These are phyloP conservation scores for Pithecia hirsuta DNA, from an alignment of 2,797 vertebrate species.

Conservation along the genomic window DNA sequence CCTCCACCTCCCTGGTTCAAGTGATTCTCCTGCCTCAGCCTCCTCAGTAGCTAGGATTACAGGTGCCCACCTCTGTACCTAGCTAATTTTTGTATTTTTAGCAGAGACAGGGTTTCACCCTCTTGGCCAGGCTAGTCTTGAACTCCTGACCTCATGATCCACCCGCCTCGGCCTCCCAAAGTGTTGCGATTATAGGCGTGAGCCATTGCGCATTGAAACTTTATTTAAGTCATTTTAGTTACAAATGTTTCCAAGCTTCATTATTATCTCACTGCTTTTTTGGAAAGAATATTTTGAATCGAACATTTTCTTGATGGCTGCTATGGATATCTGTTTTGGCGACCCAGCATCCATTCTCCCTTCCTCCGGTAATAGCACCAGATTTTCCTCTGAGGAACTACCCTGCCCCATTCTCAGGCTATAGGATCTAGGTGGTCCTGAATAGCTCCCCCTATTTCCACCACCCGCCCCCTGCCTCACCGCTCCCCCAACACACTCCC, in stretches of 20 bases:
- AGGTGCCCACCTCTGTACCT: too few species aligned
- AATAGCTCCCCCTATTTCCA: background rate
- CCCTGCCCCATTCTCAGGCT: background rate
- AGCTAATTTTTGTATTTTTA: too few species aligned
- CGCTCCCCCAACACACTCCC: background rate
- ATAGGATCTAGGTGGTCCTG: background rate
- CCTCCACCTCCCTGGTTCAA: too few species aligned
- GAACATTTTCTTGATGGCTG: constrained; percentile 27
- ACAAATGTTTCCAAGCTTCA: constrained; percentile 50
- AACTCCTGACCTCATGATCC: too few species aligned
- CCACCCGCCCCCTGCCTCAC: background rate
- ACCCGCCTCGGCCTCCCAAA: too few species aligned
- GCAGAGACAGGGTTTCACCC: too few species aligned
- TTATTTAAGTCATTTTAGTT: constrained; percentile 30
- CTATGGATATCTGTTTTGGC: background rate
- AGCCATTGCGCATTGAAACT: background rate
- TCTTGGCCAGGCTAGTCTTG: too few species aligned
- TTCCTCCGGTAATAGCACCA: background rate
- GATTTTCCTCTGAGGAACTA: constrained; percentile 28
- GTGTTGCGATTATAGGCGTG: too few species aligned
- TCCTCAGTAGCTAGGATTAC: too few species aligned
- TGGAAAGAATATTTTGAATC: constrained; percentile 35
- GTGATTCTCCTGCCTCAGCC: too few species aligned
- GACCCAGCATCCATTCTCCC: background rate
- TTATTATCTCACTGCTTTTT: constrained; percentile 9